Evolutionary conservation across 2,113 vertebrate genomes (phyloP), one percentile per base, ranked within the genome.

Genomic region (Cichladusa arquata): DNA sequence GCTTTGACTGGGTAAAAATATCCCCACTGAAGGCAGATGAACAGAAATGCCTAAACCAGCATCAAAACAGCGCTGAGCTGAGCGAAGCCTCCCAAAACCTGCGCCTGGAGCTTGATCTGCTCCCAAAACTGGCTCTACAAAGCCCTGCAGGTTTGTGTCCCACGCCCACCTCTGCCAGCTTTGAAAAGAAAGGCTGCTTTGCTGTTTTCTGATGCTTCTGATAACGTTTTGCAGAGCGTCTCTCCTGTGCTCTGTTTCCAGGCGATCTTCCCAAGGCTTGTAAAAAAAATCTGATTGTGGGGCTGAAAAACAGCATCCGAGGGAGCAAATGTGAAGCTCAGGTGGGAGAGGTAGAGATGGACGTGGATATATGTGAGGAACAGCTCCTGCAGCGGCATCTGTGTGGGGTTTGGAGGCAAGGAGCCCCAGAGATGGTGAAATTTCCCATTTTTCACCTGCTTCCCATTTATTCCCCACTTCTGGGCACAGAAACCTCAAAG

Each of bases 301-400:
- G 17, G 48, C 12, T 84, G 50, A 12, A 50, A 76, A 85, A 47
- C 15, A 57, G 2, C 26, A 4, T 1, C 2, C 4, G 17, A 34
- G 60, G 70, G 53, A 72, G 34, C 4, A 40, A 42, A 80, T 19
- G 22, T 65, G 38, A 6, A 33, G 36, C 5, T 45, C 29, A 12
- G 48, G 62, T 34, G 47, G 53, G 44, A 74, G 60, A 80, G 23
- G 23, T 3, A 23, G 2, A 1, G 38, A 33, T 1, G 11, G 8
- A 40, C 1, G 1, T 5, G 20, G 45, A 11, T 69, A 42, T 42
- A 4, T 0, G 0, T 0, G 1, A 19, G 12, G 22, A 71, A 34
- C 28, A 57, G 54, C 36, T 85, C 40, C 76, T 61, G 61, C 76
- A 70, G 61, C 74, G 70, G 16, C 28, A 26, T 4, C 65, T 45